Conservation (phyloP, 2,888 invertebrate genomes). For the Ormyrus rosae region DNA sequence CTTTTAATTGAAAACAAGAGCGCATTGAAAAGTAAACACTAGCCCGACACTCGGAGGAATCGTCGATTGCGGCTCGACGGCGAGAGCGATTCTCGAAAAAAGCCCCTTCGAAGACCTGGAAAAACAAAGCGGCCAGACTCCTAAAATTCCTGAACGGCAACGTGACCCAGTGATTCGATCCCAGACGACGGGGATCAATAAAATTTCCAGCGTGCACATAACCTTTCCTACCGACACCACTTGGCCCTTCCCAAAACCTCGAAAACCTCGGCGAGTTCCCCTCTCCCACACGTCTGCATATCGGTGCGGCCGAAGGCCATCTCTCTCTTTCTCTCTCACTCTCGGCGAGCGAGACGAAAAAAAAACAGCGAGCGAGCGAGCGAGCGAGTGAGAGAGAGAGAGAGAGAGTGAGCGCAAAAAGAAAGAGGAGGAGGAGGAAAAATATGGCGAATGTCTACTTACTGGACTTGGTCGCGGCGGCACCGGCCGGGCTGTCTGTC, state of each 20-base stretch:
- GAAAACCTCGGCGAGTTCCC: background rate
- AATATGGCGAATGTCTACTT: conserved; percentile 38
- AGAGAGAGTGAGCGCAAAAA: background rate
- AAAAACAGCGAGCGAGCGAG: conserved; percentile 1
- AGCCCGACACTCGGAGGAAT: background rate
- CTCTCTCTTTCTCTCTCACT: conserved; percentile 10
- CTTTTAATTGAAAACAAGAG: conserved; percentile 36
- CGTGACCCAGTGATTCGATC: conserved; percentile 46
- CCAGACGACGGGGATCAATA: conserved; percentile 26
- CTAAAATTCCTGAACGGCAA: conserved; percentile 7
- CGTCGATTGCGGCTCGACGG: background rate
- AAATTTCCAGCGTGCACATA: background rate
- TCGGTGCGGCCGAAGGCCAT: conserved; percentile 38
- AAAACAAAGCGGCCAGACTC: background rate
- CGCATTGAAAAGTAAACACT: conserved; percentile 17
- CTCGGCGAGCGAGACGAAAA: background rate
- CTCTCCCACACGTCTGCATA: background rate
- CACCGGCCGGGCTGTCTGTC: conserved; percentile 19
- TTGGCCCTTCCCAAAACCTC: conserved; percentile 2
- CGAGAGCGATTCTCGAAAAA: background rate
- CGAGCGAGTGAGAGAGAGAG: background rate
- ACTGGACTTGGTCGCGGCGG: conserved; percentile 15
- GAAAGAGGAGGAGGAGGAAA: conserved; percentile 26
- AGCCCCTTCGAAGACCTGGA: background rate
- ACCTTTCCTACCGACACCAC: conserved; percentile 3